Conservation (phyloP, 2,797 vertebrate genomes). For the Rhinichthys osculus region DNA sequence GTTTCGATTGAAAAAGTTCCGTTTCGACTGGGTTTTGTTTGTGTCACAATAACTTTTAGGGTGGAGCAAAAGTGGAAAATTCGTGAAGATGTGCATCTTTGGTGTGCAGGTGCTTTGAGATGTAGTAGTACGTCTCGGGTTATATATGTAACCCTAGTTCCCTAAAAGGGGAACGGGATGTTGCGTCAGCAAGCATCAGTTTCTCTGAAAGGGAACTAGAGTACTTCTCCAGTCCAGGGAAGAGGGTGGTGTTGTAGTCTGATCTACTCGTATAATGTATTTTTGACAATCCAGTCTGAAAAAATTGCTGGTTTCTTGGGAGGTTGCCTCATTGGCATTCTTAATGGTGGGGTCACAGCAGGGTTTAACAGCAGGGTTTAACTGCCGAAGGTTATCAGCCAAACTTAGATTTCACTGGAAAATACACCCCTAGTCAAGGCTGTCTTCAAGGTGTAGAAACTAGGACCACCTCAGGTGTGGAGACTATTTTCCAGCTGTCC, state of each 20-base stretch:
- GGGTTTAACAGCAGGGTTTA: neutral
- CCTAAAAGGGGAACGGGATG: neutral
- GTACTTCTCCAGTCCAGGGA: neutral
- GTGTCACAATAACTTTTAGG: neutral
- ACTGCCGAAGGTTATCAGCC: neutral
- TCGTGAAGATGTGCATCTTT: neutral
- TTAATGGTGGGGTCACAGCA: neutral
- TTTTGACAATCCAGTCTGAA: neutral
- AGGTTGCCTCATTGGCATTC: neutral
- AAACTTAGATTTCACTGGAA: neutral
- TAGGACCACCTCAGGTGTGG: neutral
- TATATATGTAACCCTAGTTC: neutral
- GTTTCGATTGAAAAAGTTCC: constrained; percentile 7
- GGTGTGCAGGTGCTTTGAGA: neutral
- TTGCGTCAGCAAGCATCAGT: neutral
- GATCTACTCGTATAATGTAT: neutral
- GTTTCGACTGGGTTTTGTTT: neutral
- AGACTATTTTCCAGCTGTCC: neutral
- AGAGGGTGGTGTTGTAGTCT: neutral
- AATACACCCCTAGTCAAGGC: neutral
- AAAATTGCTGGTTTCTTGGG: neutral
- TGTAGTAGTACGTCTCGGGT: neutral
- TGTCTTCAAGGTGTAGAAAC: neutral
- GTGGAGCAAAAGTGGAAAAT: neutral
- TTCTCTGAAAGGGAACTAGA: neutral